Evolutionary conservation across 2,113 vertebrate genomes (phyloP).

Genomic region (Halichoerus grypus): DNA sequence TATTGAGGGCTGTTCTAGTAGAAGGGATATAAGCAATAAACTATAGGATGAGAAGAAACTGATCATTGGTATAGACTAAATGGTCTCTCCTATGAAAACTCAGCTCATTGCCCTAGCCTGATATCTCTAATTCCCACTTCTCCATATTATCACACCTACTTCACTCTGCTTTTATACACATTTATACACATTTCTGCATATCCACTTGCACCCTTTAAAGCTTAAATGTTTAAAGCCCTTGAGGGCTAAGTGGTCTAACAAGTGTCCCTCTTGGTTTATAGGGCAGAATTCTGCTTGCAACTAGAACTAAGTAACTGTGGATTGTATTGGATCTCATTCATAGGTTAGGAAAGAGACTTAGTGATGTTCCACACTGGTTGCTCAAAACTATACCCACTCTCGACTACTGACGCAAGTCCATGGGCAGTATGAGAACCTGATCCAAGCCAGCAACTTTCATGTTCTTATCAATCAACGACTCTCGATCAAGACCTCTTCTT

Average conservation of each 20-base stretch:
- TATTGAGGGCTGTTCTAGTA: background rate
- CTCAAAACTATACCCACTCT: background rate
- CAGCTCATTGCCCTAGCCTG: background rate
- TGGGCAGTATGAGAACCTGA: background rate
- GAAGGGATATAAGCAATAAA: background rate
- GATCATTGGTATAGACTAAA: background rate
- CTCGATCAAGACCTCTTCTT: background rate
- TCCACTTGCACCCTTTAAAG: background rate
- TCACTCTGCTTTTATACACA: background rate
- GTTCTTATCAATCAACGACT: background rate
- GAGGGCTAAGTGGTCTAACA: background rate
- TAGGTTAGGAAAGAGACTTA: background rate
- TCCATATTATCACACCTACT: background rate
- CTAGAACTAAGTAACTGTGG: background rate
- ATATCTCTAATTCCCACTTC: background rate
- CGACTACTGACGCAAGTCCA: background rate
- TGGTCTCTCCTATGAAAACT: background rate
- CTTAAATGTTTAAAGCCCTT: background rate
- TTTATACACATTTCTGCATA: background rate
- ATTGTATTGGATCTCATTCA: background rate
- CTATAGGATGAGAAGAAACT: background rate
- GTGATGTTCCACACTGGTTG: background rate
- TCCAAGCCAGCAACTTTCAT: background rate
- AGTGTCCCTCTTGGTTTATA: background rate
- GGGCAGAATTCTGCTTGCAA: background rate